Conservation (phyloP, 1,140 invertebrate genomes). For the Argopecten irradians region DNA sequence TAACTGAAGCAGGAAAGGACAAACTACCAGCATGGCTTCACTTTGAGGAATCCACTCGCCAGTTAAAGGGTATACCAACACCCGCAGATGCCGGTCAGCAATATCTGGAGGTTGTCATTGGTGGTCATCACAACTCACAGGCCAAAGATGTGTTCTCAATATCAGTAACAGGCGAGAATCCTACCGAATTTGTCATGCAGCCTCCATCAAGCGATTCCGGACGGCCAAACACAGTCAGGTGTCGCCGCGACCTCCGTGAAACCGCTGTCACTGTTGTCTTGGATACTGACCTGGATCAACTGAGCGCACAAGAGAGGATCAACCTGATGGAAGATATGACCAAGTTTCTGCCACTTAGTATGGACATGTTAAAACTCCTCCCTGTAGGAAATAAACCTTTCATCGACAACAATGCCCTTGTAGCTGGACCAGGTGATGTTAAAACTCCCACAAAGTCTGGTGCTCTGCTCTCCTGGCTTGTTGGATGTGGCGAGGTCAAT, state of each 20-base stretch:
- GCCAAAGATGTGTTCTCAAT: constrained; percentile 70
- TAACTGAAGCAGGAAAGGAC: constrained; percentile 72
- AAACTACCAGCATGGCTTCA: constrained; percentile 76
- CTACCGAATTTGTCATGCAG: constrained; percentile 39
- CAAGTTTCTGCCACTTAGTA: constrained; percentile 64
- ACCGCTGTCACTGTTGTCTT: constrained; percentile 73
- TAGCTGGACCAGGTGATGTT: constrained; percentile 81
- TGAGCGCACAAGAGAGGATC: constrained; percentile 61
- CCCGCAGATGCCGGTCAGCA: constrained; percentile 80
- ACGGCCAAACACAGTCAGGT: constrained; percentile 62
- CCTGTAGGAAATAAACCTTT: constrained; percentile 69
- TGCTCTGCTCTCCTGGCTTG: constrained; percentile 81
- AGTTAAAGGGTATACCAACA: constrained; percentile 80
- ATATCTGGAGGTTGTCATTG: constrained; percentile 80
- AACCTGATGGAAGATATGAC: constrained; percentile 64
- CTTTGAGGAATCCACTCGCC: constrained; percentile 72
- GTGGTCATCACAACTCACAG: constrained; percentile 49
- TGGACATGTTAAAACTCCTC: constrained; percentile 78
- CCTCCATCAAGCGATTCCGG: constrained; percentile 41
- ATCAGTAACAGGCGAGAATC: constrained; percentile 58
- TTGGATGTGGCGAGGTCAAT: constrained; percentile 84
- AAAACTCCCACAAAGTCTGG: constrained; percentile 78
- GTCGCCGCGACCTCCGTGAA: constrained; percentile 68
- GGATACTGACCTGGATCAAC: constrained; percentile 68
- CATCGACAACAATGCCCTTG: constrained; percentile 78